A percentile compares a stretch with the other conserved stretches of the same genome.
These are phyloP conservation scores for Galaxea fascicularis DNA, from an alignment of 92 coral and sea anemone species.

Conservation along the genomic window DNA sequence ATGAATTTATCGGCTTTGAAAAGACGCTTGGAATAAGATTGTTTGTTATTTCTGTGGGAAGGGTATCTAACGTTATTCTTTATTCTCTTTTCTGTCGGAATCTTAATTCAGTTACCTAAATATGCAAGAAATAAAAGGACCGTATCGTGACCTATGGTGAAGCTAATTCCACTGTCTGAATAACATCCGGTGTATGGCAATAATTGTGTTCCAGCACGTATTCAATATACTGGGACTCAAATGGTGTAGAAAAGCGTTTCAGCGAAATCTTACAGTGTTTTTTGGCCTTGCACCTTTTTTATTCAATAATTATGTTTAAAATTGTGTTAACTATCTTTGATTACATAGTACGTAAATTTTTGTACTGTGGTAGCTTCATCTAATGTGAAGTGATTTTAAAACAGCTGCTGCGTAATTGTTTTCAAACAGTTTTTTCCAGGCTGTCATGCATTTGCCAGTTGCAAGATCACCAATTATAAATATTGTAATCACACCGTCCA, in stretches of 20 bases:
- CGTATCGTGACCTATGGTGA: not conserved
- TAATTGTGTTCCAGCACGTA: not conserved
- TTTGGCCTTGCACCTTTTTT: not conserved
- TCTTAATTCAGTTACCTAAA: conserved; percentile 11
- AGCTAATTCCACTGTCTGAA: not conserved
- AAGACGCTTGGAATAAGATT: not conserved
- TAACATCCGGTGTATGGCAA: not conserved
- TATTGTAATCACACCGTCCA: too few relatives aligned
- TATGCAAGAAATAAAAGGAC: not conserved
- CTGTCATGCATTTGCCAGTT: too few relatives aligned
- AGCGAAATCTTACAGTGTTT: not conserved
- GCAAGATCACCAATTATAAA: too few relatives aligned
- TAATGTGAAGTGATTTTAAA: too few relatives aligned
- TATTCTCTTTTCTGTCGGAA: not conserved
- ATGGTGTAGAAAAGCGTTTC: not conserved
- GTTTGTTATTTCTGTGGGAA: not conserved
- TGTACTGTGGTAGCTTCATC: too few relatives aligned
- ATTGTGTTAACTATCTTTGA: too few relatives aligned
- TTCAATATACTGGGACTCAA: not conserved
- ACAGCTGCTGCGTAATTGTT: too few relatives aligned
- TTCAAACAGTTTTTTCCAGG: too few relatives aligned
- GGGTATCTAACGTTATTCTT: not conserved
- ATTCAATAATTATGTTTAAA: not conserved
- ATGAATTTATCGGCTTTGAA: not conserved
- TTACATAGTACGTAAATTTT: too few relatives aligned